A percentile compares a stretch with the other conserved stretches of the same genome.
phyloP scores from a whole-genome alignment of 2,797 vertebrate species.

The Lithobates sylvaticus region DNA sequence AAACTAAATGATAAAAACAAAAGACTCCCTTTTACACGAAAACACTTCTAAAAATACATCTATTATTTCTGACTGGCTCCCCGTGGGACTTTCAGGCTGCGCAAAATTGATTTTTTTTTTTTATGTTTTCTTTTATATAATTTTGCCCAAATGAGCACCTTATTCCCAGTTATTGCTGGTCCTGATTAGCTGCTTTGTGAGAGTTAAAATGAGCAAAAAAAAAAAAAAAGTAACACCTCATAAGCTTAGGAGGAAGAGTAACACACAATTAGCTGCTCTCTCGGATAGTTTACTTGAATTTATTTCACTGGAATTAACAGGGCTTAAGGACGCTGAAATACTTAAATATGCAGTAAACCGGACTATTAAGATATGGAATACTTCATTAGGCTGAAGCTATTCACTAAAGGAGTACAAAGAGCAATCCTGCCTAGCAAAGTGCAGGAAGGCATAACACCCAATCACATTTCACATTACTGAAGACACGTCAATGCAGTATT shows the following conservation, averaged over 20 bases:
- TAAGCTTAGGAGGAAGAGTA: conserved; percentile 41
- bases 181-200: conserved; percentile 46
- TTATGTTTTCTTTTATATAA: conserved; percentile 64
- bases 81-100: conserved; percentile 54
- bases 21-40: conserved; percentile 61
- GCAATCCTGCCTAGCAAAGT: too few relatives aligned
- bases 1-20: conserved; percentile 61
- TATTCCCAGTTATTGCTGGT: conserved; percentile 51
- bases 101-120: conserved; percentile 65
- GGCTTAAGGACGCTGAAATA: conserved; percentile 38
- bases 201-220: conserved; percentile 37
- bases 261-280: conserved; percentile 43
- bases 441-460: too few relatives aligned
- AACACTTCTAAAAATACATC: conserved; percentile 66
- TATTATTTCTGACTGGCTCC: conserved; percentile 63
- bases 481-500: too few relatives aligned
- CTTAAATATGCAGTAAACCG: conserved; percentile 32
- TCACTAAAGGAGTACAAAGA: background rate
- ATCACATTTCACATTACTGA: too few relatives aligned
- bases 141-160: conserved; percentile 66
- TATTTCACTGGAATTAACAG: background rate
- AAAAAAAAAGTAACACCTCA: conserved; percentile 27
- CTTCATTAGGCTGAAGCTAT: background rate
- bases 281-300: conserved; percentile 37
- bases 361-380: conserved; percentile 8